These are phyloP conservation scores for Enteromius thamalakanensis DNA, from an alignment of 2,797 vertebrate species.

Conservation along the genomic window DNA sequence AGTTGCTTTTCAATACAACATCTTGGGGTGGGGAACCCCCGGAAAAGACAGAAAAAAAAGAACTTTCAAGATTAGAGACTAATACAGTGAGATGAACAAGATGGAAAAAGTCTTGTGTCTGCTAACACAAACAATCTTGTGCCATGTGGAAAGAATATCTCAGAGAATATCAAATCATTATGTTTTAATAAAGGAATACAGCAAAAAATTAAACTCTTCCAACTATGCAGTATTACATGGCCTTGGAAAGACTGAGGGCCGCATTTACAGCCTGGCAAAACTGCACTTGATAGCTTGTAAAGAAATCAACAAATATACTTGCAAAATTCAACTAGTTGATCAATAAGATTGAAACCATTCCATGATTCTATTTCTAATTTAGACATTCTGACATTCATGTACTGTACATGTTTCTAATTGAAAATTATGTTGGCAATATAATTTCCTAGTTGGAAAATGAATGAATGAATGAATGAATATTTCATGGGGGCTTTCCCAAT, in stretches of 20 bases:
- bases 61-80: slow-evolving; percentile 43
- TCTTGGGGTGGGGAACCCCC: too few species aligned
- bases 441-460: background rate
- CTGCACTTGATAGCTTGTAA: too few species aligned
- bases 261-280: background rate
- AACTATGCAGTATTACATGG: too few species aligned
- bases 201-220: background rate
- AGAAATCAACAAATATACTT: too few species aligned
- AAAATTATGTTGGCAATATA: background rate
- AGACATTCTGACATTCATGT: background rate
- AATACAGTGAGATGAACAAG: slow-evolving; percentile 75
- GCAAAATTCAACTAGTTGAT: background rate
- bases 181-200: background rate
- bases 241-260: too few species aligned
- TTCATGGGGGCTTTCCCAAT: background rate
- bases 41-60: too few species aligned
- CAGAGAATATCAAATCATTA: background rate
- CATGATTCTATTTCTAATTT: background rate
- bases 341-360: background rate
- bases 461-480: background rate
- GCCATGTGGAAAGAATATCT: slow-evolving; percentile 52
- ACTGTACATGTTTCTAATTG: background rate
- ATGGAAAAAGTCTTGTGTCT: slow-evolving; percentile 72
- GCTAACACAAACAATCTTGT: slow-evolving; percentile 58
- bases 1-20: too few species aligned